Conservation (phyloP, 2,113 vertebrate genomes). For the Ammospiza caudacuta region DNA sequence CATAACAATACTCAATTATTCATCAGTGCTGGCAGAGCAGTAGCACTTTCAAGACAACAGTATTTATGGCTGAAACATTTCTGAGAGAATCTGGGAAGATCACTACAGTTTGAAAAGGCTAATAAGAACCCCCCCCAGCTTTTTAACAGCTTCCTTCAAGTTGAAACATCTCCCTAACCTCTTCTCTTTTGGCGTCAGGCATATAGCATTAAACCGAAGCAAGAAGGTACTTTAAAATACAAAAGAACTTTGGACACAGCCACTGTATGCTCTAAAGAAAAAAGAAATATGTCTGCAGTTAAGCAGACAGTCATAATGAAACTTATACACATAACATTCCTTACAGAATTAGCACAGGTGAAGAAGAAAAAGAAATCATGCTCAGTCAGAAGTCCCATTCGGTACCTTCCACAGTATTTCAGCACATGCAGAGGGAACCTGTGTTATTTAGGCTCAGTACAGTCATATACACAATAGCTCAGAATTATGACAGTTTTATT, state of each 20-base stretch:
- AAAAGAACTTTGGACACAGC: not conserved
- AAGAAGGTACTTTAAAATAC: not conserved
- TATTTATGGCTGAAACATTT: not conserved
- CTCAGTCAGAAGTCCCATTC: not conserved
- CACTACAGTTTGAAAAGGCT: not conserved
- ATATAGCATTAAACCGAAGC: not conserved
- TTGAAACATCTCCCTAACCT: not conserved
- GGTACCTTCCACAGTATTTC: not conserved
- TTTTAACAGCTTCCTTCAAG: not conserved
- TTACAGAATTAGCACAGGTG: not conserved
- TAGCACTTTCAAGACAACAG: not conserved
- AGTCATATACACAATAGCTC: not conserved
- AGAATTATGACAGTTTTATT: not conserved
- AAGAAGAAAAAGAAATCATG: not conserved
- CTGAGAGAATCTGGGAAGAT: not conserved
- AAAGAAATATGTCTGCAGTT: not conserved
- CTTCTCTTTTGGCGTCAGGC: not conserved
- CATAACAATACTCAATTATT: not conserved
- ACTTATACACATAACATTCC: not conserved
- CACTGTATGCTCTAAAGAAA: not conserved
- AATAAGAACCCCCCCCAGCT: not conserved
- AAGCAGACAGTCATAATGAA: not conserved
- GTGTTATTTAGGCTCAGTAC: not conserved
- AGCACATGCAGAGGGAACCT: not conserved
- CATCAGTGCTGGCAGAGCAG: not conserved